Evolutionary conservation across 2,113 vertebrate genomes (phyloP).

Genomic region (Rhinichthys klamathensis): DNA sequence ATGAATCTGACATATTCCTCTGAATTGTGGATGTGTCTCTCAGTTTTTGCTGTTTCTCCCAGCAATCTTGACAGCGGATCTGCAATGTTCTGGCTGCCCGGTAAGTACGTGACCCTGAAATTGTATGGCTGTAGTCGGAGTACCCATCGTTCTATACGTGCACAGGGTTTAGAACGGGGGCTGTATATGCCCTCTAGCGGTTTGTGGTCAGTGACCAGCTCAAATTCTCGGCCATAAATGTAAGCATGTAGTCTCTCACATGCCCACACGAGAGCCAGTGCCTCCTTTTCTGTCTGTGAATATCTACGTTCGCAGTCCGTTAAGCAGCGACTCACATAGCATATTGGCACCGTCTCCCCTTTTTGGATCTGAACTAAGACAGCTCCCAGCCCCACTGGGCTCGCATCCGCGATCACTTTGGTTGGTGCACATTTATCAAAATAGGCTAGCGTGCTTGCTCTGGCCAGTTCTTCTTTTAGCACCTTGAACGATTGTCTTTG

Average conservation of each 20-base stretch:
- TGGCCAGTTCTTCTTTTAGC: too few relatives aligned
- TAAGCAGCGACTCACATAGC: too few relatives aligned
- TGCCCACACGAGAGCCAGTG: background rate
- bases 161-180: background rate
- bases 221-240: background rate
- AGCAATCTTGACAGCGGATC: background rate
- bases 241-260: too few relatives aligned
- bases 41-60: background rate
- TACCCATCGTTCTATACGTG: background rate
- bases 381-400: too few relatives aligned
- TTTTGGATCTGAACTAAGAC: background rate
- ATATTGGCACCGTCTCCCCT: too few relatives aligned
- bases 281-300: background rate
- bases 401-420: too few relatives aligned
- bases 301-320: background rate
- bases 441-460: too few relatives aligned
- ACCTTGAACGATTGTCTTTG: too few relatives aligned
- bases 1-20: slow-evolving; percentile 44
- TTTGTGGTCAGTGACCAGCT: background rate
- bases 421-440: too few relatives aligned
- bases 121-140: slow-evolving; percentile 41
- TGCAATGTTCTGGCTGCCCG: slow-evolving; percentile 30
- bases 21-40: slow-evolving; percentile 20
- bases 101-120: background rate
- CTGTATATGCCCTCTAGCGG: background rate